phyloP scores from a whole-genome alignment of 2,888 invertebrate species.

The Germaria angustata region DNA sequence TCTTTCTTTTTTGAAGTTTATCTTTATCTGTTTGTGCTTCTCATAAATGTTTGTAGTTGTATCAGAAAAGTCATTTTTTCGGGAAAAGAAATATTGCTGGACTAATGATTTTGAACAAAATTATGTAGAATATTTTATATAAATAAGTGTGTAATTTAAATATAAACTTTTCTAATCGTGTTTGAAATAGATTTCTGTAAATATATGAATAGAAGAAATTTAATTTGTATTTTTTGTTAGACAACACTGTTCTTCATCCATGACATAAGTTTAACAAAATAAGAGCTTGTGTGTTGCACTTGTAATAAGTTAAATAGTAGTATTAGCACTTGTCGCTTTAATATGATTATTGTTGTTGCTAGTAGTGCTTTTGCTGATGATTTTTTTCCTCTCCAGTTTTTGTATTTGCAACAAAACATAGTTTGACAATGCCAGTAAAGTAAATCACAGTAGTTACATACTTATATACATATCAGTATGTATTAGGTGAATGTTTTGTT shows the following conservation, averaged over 20 bases:
- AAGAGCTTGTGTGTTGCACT: slow-evolving; percentile 36
- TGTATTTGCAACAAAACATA: slow-evolving; percentile 47
- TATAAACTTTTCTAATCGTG: no score
- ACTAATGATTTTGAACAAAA: no score
- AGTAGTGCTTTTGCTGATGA: slow-evolving; percentile 16
- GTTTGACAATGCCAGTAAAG: slow-evolving; percentile 52
- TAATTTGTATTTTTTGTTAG: background rate
- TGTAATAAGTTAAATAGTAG: slow-evolving; percentile 53
- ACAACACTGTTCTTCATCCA: slow-evolving; percentile 42
- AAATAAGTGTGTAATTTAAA: no score
- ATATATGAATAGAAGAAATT: no score
- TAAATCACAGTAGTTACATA: slow-evolving; percentile 49
- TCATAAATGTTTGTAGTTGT: no score
- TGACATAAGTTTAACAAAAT: slow-evolving; percentile 31
- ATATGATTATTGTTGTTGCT: slow-evolving; percentile 56
- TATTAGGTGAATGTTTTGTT: slow-evolving; percentile 33
- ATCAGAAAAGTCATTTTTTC: no score
- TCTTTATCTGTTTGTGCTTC: no score
- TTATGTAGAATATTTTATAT: no score
- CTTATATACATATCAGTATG: no score
- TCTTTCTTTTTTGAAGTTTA: no score
- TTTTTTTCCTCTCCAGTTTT: slow-evolving; percentile 17
- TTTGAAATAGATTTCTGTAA: no score
- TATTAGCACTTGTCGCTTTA: slow-evolving; percentile 64
- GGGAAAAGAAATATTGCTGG: no score